Evolutionary conservation across 2,113 vertebrate genomes (phyloP).

Genomic region (Tetrao urogallus): DNA sequence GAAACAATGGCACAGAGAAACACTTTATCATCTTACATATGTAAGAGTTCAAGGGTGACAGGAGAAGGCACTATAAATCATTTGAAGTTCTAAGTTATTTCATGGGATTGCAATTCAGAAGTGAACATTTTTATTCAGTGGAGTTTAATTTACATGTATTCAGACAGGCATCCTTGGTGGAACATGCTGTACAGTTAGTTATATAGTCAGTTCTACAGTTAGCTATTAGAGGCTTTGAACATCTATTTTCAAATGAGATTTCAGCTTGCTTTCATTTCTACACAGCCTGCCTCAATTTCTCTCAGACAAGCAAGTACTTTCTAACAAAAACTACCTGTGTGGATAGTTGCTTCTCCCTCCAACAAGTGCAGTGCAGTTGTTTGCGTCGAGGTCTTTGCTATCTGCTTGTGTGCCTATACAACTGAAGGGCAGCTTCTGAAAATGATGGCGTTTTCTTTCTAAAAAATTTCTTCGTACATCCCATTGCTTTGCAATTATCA

Average conservation of each 20-base stretch:
- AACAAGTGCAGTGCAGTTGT: background rate
- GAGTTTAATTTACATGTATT: background rate
- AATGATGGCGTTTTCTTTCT: fast-evolving
- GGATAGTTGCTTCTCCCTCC: background rate
- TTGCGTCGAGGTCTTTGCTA: background rate
- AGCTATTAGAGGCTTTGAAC: background rate
- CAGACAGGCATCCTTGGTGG: background rate
- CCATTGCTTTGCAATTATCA: background rate
- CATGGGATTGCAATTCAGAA: background rate
- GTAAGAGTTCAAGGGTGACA: background rate
- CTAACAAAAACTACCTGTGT: background rate
- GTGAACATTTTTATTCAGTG: background rate
- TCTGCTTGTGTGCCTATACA: background rate
- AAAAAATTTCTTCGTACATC: background rate
- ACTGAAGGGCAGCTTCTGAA: background rate
- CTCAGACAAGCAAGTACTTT: background rate
- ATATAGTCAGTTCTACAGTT: background rate
- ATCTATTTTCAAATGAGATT: background rate
- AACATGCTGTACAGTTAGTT: background rate
- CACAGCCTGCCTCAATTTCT: background rate
- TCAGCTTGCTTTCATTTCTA: background rate
- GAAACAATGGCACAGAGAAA: background rate
- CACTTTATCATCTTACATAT: background rate
- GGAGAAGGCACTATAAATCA: background rate
- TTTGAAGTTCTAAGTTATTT: background rate